Evolutionary conservation across 2,113 vertebrate species (phyloP).

Genomic region (Anguilla japonica): DNA sequence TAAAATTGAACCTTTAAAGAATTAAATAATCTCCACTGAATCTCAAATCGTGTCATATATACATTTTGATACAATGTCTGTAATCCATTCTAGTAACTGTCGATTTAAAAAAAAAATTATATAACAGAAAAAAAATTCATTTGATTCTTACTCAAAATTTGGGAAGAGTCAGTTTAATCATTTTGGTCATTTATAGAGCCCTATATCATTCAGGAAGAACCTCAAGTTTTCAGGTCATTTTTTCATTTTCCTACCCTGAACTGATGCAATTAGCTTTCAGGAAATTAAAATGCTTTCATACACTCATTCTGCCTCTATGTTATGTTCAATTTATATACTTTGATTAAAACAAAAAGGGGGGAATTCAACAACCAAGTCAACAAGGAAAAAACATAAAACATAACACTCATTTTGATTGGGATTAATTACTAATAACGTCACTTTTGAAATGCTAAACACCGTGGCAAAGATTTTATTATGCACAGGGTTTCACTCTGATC

Average conservation of each 20-base stretch:
- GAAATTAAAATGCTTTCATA: conserved; percentile 31
- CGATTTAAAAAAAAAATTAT: background rate
- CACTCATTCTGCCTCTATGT: conserved; percentile 38
- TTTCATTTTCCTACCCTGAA: conserved; percentile 61
- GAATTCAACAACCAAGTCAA: background rate
- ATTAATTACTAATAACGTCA: conserved; percentile 3
- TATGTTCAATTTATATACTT: conserved; percentile 48
- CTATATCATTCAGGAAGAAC: conserved; percentile 46
- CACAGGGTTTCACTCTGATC: background rate
- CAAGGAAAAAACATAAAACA: conserved; percentile 48
- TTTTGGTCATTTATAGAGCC: background rate
- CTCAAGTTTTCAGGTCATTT: conserved; percentile 63
- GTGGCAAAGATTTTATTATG: background rate
- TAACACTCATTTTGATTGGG: conserved; percentile 20
- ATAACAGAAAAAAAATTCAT: background rate
- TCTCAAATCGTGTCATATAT: background rate
- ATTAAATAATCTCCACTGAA: background rate
- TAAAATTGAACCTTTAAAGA: background rate
- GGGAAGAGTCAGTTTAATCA: background rate
- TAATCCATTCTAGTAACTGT: background rate
- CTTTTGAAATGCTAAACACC: conserved; percentile 15
- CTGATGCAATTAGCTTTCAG: conserved; percentile 52
- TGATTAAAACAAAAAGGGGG: conserved; percentile 56
- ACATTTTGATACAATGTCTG: background rate
- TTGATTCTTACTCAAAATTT: background rate